phyloP scores from a whole-genome alignment of 2,113 vertebrate genomes.

The Otolemur garnettii region DNA sequence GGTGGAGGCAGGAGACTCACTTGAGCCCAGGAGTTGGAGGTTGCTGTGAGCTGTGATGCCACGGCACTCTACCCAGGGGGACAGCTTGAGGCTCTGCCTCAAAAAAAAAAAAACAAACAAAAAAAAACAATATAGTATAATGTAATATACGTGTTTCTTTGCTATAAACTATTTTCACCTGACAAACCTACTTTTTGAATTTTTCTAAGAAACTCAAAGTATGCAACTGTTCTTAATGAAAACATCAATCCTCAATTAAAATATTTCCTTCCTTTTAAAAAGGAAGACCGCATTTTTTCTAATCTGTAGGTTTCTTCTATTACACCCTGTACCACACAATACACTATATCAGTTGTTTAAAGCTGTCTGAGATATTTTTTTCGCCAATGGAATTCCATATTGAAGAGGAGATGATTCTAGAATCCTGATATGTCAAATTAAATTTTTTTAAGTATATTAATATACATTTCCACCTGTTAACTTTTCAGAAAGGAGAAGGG shows the following conservation, averaged over 20 bases:
- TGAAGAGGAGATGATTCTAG: background rate
- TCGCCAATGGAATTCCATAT: background rate
- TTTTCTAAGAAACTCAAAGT: conserved; percentile 23
- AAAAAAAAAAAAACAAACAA: too few relatives aligned
- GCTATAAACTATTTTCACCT: background rate
- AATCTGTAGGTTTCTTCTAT: background rate
- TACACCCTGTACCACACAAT: background rate
- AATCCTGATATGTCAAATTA: background rate
- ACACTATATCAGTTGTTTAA: background rate
- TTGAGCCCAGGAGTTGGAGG: too few relatives aligned
- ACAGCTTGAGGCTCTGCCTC: too few relatives aligned
- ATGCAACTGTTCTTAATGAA: background rate
- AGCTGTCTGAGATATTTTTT: background rate
- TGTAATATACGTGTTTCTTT: background rate
- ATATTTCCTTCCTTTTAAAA: background rate
- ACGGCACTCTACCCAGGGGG: too few relatives aligned
- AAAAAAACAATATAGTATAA: too few relatives aligned
- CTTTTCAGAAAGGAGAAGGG: background rate
- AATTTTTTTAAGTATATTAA: too few relatives aligned
- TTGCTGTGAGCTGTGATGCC: too few relatives aligned
- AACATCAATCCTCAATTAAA: background rate
- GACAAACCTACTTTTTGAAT: background rate
- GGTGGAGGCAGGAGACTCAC: too few relatives aligned
- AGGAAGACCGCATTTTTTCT: background rate
- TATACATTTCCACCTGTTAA: too few relatives aligned